Base-by-base conservation (phyloP, 2,113 vertebrate species). In the Amazona vittata region DNA sequence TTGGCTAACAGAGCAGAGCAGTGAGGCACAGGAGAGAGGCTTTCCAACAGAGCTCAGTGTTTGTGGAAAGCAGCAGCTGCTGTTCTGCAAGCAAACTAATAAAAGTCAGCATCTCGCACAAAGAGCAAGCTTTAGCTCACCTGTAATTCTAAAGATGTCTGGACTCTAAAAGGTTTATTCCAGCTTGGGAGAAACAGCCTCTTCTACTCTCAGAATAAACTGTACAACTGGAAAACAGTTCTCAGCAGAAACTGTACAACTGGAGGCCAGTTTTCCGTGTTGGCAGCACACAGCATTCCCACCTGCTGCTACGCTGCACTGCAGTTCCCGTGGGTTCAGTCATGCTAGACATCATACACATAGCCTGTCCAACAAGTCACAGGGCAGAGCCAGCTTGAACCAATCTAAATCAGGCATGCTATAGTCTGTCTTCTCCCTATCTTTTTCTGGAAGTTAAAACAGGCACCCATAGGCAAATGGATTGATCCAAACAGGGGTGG, bases 21-120 rank as follows among this genome's bases (percentile, higher is more conserved):
- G 39, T 4, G 2, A 60, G 65, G 29, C 64, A 50, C 47, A 12
- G 88, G 57, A 43, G 21, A 76, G 6, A 43, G 74, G 47, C 44
- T 71, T 59, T 20, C 77, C 65, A 41, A 10, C 20, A 21, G 47
- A 10, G n/a, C 24, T 33, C 65, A 29, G 52, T 25, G 35, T 22
- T 50, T 68, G 70, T 18, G 39, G 89, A 74, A 82, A 87, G 74
- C 57, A 93, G 81, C 75, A 89, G 83, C 86, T 94, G 84, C 62
- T 81, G 64, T 33, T 83, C 41, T 47, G 60, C 73, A 89, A 76
- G 65, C 64, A 78, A 89, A 53, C 46, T 60, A 77, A 78, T 83
- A 63, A 55, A 89, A 88, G 64, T 59, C 37, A 1, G 46, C 60
- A 90, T 70, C 68, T 78, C 26, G 2, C 19, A 25, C 46, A 53